Evolutionary conservation across 1,140 invertebrate genomes (phyloP).

Genomic region (Bombyx mandarina): DNA sequence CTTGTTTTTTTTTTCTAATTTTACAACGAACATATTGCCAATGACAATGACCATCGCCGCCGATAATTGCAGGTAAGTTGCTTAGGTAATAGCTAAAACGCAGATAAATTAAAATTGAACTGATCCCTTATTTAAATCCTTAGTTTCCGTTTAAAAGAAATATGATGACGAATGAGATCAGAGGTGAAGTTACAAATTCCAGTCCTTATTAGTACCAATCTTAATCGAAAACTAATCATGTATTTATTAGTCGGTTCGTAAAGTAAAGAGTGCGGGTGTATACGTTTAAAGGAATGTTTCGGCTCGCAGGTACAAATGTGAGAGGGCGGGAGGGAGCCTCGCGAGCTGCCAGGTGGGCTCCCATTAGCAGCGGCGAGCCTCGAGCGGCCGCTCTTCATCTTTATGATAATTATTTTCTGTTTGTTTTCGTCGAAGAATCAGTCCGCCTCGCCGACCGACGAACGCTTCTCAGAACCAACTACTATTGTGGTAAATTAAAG

Average conservation of each 20-base stretch:
- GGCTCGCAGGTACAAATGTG: conserved; percentile 17
- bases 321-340: conserved; percentile 15
- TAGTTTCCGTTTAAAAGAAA: too few species aligned
- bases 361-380: conserved; percentile 61
- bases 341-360: conserved; percentile 58
- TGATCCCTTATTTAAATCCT: too few species aligned
- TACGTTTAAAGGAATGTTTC: conserved; percentile 32
- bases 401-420: conserved; percentile 71
- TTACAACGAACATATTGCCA: too few species aligned
- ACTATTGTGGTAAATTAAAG: conserved; percentile 71
- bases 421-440: conserved; percentile 70
- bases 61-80: too few species aligned
- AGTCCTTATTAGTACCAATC: conserved; percentile 12
- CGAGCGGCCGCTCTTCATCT: conserved; percentile 68
- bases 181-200: conserved; percentile 5
- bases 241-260: conserved; percentile 24
- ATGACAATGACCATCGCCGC: too few species aligned
- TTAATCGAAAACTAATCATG: conserved; percentile 47
- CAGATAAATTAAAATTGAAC: too few species aligned
- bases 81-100: too few species aligned
- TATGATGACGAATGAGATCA: too few species aligned
- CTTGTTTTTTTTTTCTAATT: too few species aligned
- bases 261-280: conserved; percentile 18
- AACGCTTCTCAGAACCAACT: conserved; percentile 65
- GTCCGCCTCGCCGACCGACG: conserved; percentile 57